These are phyloP conservation scores for Drosophila fuyamai DNA, from an alignment of 1,140 invertebrate genomes.

Conservation along the genomic window DNA sequence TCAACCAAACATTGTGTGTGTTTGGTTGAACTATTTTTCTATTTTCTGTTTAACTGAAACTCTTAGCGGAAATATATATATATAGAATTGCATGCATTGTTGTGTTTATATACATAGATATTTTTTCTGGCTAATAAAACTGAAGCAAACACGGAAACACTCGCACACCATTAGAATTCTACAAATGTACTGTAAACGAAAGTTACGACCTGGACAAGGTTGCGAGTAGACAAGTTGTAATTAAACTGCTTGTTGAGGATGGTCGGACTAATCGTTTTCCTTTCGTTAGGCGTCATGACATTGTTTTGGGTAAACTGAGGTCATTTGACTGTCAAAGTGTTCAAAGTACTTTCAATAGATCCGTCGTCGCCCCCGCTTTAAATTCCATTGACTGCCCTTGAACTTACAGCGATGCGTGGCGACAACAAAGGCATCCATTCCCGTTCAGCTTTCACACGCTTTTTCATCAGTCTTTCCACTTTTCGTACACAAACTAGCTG, in stretches of 20 bases:
- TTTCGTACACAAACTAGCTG: conserved; percentile 49
- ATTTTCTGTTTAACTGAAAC: too few species aligned
- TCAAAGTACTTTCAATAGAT: background rate
- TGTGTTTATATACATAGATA: background rate
- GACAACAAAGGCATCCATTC: conserved; percentile 15
- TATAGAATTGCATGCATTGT: background rate
- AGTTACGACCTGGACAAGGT: conserved; percentile 45
- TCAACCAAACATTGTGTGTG: too few species aligned
- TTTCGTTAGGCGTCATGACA: background rate
- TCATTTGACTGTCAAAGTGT: conserved; percentile 1
- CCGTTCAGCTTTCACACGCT: conserved; percentile 58
- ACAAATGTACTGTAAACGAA: conserved; percentile 3
- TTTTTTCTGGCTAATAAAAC: background rate
- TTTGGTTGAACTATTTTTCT: too few species aligned
- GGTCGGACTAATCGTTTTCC: conserved; percentile 2
- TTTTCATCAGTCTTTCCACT: conserved; percentile 67
- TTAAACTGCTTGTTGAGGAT: conserved; percentile 32
- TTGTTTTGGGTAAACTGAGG: conserved; percentile 13
- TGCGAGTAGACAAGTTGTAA: conserved; percentile 34
- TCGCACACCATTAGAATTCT: background rate
- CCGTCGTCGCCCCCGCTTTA: conserved; percentile 2
- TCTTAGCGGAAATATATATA: too few species aligned
- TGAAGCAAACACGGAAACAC: background rate
- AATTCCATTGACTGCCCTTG: conserved; percentile 57
- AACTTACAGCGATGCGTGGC: conserved; percentile 53